phyloP scores from a whole-genome alignment of 2,113 vertebrate species.

The Mesembrinibis cayennensis region DNA sequence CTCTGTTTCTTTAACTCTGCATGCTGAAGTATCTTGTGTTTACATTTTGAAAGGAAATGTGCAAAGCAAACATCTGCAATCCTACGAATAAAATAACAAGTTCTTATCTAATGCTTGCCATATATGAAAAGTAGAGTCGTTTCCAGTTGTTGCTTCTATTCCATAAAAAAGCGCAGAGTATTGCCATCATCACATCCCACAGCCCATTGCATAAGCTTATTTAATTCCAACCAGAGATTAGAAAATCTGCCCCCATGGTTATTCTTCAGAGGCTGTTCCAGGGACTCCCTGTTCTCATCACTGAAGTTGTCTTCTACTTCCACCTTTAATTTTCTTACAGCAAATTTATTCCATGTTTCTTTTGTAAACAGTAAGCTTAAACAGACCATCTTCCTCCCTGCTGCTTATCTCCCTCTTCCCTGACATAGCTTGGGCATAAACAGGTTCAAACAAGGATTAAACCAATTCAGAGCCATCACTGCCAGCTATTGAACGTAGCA shows the following conservation, averaged over 20 bases:
- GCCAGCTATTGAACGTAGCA: background rate
- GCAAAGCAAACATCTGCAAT: background rate
- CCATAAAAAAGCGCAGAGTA: background rate
- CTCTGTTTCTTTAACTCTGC: background rate
- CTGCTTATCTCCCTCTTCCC: background rate
- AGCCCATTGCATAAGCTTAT: background rate
- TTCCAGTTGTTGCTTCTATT: background rate
- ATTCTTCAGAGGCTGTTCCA: background rate
- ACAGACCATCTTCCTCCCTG: background rate
- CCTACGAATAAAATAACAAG: background rate
- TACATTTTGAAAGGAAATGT: background rate
- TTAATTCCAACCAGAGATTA: background rate
- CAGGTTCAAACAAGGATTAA: background rate
- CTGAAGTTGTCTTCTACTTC: background rate
- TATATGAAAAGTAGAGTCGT: background rate
- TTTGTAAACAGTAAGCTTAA: background rate
- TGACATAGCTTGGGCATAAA: background rate
- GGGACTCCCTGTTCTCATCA: background rate
- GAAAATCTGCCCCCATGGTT: background rate
- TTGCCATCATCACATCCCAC: background rate
- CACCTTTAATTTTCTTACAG: background rate
- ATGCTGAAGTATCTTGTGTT: background rate
- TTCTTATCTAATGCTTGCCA: background rate
- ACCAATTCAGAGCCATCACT: background rate
- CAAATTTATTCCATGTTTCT: background rate